Evolutionary conservation across 2,888 invertebrate species (phyloP).

Genomic region (Sarcophaga caerulescens): DNA sequence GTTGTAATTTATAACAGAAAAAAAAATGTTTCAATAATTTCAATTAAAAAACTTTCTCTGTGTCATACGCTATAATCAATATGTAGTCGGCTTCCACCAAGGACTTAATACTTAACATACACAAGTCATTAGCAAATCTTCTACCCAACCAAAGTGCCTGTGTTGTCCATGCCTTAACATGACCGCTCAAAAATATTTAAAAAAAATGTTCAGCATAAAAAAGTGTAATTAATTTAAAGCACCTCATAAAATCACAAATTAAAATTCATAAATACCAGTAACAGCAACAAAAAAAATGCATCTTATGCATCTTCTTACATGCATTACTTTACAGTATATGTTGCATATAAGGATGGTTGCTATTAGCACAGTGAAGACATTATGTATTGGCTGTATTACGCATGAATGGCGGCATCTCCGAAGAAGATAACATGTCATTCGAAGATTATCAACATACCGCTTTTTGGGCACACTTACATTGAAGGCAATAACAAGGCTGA

Average conservation of each 20-base stretch:
- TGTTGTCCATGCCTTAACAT: too few relatives aligned
- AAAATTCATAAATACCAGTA: conserved; percentile 50
- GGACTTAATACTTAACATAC: conserved; percentile 45
- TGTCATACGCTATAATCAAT: neutral
- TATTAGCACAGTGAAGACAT: neutral
- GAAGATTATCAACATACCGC: too few relatives aligned
- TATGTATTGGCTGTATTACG: too few relatives aligned
- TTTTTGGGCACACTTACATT: too few relatives aligned
- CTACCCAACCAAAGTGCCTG: neutral
- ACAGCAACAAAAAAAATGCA: neutral
- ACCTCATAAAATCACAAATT: conserved; percentile 63
- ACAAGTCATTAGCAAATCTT: conserved; percentile 42
- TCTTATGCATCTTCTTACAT: neutral
- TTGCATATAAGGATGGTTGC: neutral
- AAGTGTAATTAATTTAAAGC: conserved; percentile 66
- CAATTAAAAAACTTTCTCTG: conserved; percentile 53
- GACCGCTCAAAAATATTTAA: conserved; percentile 12
- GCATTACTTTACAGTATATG: neutral
- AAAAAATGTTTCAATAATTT: neutral
- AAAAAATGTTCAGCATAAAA: conserved; percentile 44
- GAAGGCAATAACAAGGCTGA: too few relatives aligned
- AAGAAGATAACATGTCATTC: too few relatives aligned
- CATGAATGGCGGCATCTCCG: too few relatives aligned
- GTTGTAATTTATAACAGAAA: neutral
- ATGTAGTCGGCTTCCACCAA: conserved; percentile 12